A percentile compares a stretch with the other conserved stretches of the same genome.
phyloP scores from a whole-genome alignment of 2,888 invertebrate genomes.

The Catocala nupta region DNA sequence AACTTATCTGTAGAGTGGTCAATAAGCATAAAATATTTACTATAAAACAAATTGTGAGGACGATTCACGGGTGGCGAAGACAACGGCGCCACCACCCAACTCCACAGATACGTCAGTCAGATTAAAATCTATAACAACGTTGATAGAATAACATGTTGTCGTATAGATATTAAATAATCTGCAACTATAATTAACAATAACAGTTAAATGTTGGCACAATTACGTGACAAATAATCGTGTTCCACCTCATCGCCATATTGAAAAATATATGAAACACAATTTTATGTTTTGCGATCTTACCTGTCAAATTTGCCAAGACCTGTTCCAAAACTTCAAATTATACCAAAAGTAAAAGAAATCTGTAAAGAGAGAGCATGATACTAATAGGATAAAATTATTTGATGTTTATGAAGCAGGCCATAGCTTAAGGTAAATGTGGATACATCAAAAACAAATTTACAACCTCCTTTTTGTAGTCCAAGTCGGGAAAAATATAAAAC shows the following conservation, averaged over 20 bases:
- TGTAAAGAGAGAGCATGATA: no score
- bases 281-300: neutral
- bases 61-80: neutral
- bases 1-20: neutral
- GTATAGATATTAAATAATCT: constrained; percentile 19
- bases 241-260: constrained; percentile 20
- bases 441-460: no score
- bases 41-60: neutral
- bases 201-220: constrained; percentile 46
- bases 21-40: neutral
- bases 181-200: constrained; percentile 43
- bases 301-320: neutral
- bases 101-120: neutral
- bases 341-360: no score
- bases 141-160: neutral
- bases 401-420: no score
- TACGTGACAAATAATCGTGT: constrained; percentile 23
- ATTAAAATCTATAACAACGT: neutral
- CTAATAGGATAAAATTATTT: no score
- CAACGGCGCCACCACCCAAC: neutral
- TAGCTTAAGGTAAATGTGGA: no score
- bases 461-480: no score
- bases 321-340: no score
- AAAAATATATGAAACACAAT: neutral
- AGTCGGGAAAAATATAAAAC: no score